Conservation (phyloP, 2,797 vertebrate species). For the Phylloscopus collybita region DNA sequence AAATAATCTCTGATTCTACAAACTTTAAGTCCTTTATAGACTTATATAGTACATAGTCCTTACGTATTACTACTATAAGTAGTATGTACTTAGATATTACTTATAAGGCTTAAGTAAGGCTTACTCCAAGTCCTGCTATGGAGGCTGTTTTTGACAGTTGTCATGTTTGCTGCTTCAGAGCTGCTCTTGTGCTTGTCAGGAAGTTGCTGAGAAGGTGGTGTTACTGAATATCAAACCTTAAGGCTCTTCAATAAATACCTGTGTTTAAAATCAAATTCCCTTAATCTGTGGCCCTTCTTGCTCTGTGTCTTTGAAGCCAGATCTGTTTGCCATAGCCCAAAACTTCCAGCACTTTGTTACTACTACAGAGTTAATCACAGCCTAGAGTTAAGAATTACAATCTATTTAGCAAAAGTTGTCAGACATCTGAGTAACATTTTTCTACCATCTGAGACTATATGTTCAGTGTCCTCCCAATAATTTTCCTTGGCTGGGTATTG, state of each 20-base stretch:
- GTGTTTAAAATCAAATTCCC: not conserved
- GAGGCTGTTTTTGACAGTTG: not conserved
- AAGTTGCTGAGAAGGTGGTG: not conserved
- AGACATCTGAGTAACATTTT: not conserved
- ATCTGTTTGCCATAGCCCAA: fast-evolving
- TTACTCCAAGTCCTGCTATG: not conserved
- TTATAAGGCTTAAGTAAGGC: fast-evolving
- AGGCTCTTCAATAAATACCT: not conserved
- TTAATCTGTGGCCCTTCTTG: not conserved
- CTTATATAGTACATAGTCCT: not conserved
- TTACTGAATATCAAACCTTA: not conserved
- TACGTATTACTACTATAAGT: fast-evolving
- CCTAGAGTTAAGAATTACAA: not conserved
- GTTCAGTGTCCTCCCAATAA: not conserved
- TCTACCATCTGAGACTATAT: not conserved
- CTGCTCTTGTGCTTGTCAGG: not conserved
- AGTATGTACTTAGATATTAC: not conserved
- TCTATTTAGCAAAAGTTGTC: not conserved
- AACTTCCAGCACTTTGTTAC: not conserved
- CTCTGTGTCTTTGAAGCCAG: not conserved
- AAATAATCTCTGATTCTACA: not conserved
- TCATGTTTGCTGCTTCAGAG: not conserved
- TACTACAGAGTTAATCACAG: not conserved
- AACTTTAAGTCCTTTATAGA: not conserved
- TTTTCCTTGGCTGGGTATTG: not conserved